Evolutionary conservation across 2,113 vertebrate genomes (phyloP).

Genomic region (Hyla sarda): DNA sequence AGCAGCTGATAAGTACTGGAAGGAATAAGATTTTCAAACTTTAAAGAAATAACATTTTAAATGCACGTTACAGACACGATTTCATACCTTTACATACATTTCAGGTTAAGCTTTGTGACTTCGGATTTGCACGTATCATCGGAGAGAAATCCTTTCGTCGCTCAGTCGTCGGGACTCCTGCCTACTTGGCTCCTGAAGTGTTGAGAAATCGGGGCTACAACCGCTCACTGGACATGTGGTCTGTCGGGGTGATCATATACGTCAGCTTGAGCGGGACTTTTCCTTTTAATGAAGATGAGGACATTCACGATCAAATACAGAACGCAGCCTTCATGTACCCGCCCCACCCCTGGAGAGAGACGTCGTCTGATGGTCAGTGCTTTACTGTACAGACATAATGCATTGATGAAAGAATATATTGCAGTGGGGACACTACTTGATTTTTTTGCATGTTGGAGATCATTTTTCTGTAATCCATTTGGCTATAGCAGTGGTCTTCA

Average conservation of each 20-base stretch:
- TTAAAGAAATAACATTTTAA: too few relatives aligned
- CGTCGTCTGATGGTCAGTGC: conserved; percentile 81
- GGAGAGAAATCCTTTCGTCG: conserved; percentile 93
- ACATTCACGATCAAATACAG: conserved; percentile 94
- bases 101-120: conserved; percentile 92
- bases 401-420: background rate
- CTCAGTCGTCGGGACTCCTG: conserved; percentile 90
- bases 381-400: background rate
- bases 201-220: conserved; percentile 92
- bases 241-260: conserved; percentile 92
- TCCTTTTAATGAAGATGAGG: conserved; percentile 92
- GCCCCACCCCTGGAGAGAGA: conserved; percentile 87
- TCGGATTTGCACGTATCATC: conserved; percentile 91
- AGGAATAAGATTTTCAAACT: too few relatives aligned
- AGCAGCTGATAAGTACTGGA: too few relatives aligned
- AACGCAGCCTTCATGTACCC: conserved; percentile 95
- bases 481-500: too few relatives aligned
- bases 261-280: conserved; percentile 92
- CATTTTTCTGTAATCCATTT: too few relatives aligned
- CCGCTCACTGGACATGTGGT: conserved; percentile 94
- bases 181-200: conserved; percentile 89
- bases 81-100: background rate
- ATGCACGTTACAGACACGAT: too few relatives aligned
- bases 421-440: too few relatives aligned
- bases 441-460: too few relatives aligned